Evolutionary conservation across 2,797 vertebrate genomes (phyloP).

Genomic region (Danio albolineatus): DNA sequence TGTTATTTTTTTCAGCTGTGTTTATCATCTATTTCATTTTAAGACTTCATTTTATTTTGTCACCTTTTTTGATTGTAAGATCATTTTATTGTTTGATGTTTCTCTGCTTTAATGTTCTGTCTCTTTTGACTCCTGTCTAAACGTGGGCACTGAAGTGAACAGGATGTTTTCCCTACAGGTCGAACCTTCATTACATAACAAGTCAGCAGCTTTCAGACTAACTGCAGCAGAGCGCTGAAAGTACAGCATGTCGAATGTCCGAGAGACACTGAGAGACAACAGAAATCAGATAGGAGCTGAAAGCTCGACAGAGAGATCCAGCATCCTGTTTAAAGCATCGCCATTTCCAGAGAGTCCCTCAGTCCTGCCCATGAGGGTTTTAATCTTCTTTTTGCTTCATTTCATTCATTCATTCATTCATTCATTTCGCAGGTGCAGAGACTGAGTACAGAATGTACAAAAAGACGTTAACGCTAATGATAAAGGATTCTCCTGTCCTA

Average conservation of each 20-base stretch:
- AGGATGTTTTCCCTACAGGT: background rate
- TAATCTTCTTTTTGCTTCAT: background rate
- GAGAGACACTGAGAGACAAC: slow-evolving; percentile 4
- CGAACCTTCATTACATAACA: slow-evolving; percentile 14
- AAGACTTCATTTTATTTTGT: no score
- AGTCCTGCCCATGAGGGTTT: background rate
- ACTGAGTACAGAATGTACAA: slow-evolving; percentile 22
- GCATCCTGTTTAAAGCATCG: background rate
- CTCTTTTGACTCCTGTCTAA: slow-evolving; percentile 5
- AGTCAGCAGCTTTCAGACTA: slow-evolving; percentile 27
- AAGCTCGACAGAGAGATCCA: background rate
- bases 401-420: background rate
- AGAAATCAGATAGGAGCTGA: background rate
- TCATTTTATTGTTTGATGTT: background rate
- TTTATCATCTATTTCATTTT: no score
- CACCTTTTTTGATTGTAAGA: no score
- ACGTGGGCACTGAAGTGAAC: slow-evolving; percentile 2
- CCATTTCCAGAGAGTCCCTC: background rate
- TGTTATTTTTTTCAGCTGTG: no score
- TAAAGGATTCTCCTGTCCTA: slow-evolving; percentile 1
- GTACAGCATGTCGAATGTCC: background rate
- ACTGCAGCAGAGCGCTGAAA: background rate
- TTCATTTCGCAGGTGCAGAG: background rate
- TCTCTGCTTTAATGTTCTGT: background rate
- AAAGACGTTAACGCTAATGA: background rate